phyloP scores from a whole-genome alignment of 2,888 invertebrate genomes.

The Apamea crenata region DNA sequence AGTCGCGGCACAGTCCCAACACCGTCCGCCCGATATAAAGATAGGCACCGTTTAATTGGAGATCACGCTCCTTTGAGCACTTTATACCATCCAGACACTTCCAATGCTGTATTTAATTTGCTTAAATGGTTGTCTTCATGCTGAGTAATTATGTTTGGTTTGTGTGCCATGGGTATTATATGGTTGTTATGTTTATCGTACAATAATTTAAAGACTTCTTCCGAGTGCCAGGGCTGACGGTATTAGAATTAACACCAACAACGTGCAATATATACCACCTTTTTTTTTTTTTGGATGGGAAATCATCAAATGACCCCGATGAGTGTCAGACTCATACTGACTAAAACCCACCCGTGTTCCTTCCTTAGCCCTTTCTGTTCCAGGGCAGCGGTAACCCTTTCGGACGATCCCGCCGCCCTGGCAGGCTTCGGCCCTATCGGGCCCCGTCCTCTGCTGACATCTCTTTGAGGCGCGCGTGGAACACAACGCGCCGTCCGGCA shows the following conservation, averaged over 20 bases:
- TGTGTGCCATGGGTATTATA: constrained; percentile 18
- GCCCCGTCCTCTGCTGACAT: too few species aligned
- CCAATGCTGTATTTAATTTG: constrained; percentile 59
- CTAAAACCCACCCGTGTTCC: too few species aligned
- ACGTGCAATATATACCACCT: neutral
- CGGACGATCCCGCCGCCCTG: too few species aligned
- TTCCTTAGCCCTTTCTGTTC: too few species aligned
- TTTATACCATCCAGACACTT: constrained; percentile 57
- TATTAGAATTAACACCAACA: too few species aligned
- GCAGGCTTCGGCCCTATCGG: too few species aligned
- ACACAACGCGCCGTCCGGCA: too few species aligned
- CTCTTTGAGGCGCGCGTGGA: too few species aligned
- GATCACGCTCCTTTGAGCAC: constrained; percentile 65
- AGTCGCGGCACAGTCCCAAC: constrained; percentile 66
- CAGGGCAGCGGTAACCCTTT: too few species aligned
- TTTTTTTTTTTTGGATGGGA: too few species aligned
- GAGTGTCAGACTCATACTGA: too few species aligned
- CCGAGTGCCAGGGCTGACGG: neutral
- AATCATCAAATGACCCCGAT: too few species aligned
- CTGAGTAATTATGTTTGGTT: constrained; percentile 18
- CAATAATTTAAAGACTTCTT: neutral
- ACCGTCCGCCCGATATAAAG: constrained; percentile 55
- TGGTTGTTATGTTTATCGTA: neutral
- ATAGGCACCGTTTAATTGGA: constrained; percentile 67
- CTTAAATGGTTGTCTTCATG: constrained; percentile 37